Conservation (phyloP, 2,888 invertebrate species). For the Biston betularia region DNA sequence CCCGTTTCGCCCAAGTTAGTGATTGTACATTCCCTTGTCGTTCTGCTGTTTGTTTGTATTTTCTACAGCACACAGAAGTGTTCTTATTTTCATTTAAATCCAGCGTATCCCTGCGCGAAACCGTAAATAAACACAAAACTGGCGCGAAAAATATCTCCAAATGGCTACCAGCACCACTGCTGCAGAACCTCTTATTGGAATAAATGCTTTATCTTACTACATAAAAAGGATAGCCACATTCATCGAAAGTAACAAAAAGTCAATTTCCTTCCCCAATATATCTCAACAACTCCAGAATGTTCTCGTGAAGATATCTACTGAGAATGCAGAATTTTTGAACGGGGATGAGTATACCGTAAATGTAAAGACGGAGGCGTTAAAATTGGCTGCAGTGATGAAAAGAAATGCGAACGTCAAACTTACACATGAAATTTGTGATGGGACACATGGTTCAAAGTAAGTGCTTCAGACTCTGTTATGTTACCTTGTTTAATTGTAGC, state of each 20-base stretch:
- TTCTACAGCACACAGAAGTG: not conserved
- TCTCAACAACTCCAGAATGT: conserved; percentile 45
- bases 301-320: conserved; percentile 46
- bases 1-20: too few species aligned
- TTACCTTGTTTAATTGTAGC: too few species aligned
- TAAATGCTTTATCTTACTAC: conserved; percentile 40
- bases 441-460: conserved; percentile 42
- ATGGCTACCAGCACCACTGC: conserved; percentile 1
- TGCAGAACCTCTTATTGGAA: not conserved
- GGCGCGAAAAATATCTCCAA: not conserved
- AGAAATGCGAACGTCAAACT: conserved; percentile 23
- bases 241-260: conserved; percentile 42
- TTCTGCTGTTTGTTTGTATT: not conserved
- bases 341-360: conserved; percentile 32
- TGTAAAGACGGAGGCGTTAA: conserved; percentile 32
- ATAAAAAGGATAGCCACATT: conserved; percentile 45
- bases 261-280: conserved; percentile 47
- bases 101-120: not conserved
- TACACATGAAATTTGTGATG: conserved; percentile 40
- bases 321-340: conserved; percentile 42
- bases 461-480: conserved; percentile 3
- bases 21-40: too few species aligned
- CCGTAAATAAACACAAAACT: not conserved
- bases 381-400: conserved; percentile 46
- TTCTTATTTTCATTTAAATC: not conserved